Evolutionary conservation across 2,113 vertebrate species (phyloP).

Genomic region (Ovibos moschatus): DNA sequence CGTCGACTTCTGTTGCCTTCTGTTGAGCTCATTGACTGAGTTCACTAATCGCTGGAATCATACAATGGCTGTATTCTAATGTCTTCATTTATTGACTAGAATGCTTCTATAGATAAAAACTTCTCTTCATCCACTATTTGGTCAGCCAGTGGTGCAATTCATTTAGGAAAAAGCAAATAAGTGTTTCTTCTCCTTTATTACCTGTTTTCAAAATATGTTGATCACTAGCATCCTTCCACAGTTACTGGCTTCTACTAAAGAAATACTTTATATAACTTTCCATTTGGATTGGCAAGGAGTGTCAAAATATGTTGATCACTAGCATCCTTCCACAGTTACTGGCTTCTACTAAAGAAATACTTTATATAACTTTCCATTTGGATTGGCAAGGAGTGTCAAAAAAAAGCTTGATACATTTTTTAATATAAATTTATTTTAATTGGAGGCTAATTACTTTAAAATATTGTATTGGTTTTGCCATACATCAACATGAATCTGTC

Average conservation of each 20-base stretch:
- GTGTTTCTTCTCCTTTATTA: background rate
- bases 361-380: background rate
- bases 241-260: background rate
- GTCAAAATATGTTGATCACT: background rate
- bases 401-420: background rate
- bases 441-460: too few species aligned
- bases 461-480: too few species aligned
- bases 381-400: background rate
- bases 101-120: background rate
- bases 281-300: background rate
- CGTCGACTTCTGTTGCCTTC: too few species aligned
- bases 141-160: background rate
- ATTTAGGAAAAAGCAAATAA: background rate
- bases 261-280: background rate
- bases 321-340: background rate
- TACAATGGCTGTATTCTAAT: background rate
- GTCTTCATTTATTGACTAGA: background rate
- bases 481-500: too few species aligned
- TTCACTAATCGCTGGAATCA: accelerated
- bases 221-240: background rate
- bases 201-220: background rate
- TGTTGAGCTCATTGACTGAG: background rate
- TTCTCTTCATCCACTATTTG: background rate
- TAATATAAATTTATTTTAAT: too few species aligned
- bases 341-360: background rate